Evolutionary conservation across 2,113 vertebrate genomes (phyloP).

Genomic region (Ibidorhyncha struthersii): DNA sequence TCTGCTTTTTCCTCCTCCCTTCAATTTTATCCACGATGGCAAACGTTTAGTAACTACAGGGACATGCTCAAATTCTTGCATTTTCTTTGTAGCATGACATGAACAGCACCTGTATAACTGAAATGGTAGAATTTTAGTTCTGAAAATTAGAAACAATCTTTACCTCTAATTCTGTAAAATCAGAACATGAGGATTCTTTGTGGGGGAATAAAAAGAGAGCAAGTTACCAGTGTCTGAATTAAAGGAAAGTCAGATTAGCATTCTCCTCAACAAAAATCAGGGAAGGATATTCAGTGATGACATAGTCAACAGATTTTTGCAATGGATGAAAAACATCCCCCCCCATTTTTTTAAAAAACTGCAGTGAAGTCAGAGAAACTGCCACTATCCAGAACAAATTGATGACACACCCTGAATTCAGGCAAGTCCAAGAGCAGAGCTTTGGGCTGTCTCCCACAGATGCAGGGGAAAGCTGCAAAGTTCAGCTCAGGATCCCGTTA

Average conservation of each 20-base stretch:
- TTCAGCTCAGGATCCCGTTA: constrained; percentile 33
- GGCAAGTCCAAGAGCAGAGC: not conserved
- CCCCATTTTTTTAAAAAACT: not conserved
- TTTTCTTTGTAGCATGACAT: not conserved
- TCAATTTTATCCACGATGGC: not conserved
- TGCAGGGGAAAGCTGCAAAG: not conserved
- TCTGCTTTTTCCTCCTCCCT: constrained; percentile 33
- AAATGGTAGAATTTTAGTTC: not conserved
- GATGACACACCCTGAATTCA: constrained; percentile 47
- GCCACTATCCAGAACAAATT: constrained; percentile 42
- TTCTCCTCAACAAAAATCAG: not conserved
- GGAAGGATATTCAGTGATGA: not conserved
- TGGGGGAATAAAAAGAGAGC: not conserved
- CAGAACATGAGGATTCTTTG: not conserved
- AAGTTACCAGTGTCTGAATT: not conserved
- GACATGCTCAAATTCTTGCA: not conserved
- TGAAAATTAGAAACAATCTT: not conserved
- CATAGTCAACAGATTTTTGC: not conserved
- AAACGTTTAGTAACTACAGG: not conserved
- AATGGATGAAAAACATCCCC: not conserved
- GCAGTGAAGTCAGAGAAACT: constrained; percentile 35
- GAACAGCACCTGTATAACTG: not conserved
- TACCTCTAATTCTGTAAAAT: not conserved
- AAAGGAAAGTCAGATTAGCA: not conserved
- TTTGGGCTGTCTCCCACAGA: not conserved